phyloP scores from a whole-genome alignment of 2,888 invertebrate genomes.

The Terebella lapidaria region DNA sequence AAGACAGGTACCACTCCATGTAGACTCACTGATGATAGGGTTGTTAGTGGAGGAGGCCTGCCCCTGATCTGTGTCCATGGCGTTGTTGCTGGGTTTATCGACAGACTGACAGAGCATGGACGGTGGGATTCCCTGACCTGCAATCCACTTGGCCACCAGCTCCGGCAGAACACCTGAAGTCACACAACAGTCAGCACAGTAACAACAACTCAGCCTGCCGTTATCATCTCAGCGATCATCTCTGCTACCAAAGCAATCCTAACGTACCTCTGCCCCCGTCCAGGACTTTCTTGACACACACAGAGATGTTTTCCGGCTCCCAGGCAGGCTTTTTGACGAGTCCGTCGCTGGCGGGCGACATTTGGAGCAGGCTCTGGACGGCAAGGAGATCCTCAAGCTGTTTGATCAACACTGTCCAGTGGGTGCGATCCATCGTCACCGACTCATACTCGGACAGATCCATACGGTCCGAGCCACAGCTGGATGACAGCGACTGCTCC shows the following conservation, averaged over 20 bases:
- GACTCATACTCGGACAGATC: slow-evolving; percentile 67
- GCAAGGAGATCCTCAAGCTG: slow-evolving; percentile 84
- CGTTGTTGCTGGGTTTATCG: slow-evolving; percentile 6
- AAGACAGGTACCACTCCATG: too few relatives aligned
- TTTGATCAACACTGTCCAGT: slow-evolving; percentile 80
- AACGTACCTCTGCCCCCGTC: slow-evolving; percentile 52
- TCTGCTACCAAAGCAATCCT: background rate
- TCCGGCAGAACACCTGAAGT: slow-evolving; percentile 79
- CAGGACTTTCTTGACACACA: slow-evolving; percentile 47
- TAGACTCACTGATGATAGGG: too few relatives aligned
- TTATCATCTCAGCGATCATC: background rate
- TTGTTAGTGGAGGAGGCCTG: too few relatives aligned
- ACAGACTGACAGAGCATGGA: slow-evolving; percentile 20
- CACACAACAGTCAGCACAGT: slow-evolving; percentile 49
- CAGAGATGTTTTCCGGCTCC: slow-evolving; percentile 28
- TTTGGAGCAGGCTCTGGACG: slow-evolving; percentile 40
- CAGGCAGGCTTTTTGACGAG: slow-evolving; percentile 12
- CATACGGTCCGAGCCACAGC: slow-evolving; percentile 3
- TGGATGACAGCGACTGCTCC: slow-evolving; percentile 1
- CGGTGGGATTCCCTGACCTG: slow-evolving; percentile 60
- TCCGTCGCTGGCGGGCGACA: slow-evolving; percentile 18
- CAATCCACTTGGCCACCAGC: slow-evolving; percentile 80
- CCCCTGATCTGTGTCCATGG: slow-evolving; percentile 4
- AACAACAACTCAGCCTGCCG: background rate
- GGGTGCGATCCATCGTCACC: slow-evolving; percentile 76